phyloP scores from a whole-genome alignment of 1,140 invertebrate genomes.

The Calycopis cecrops region DNA sequence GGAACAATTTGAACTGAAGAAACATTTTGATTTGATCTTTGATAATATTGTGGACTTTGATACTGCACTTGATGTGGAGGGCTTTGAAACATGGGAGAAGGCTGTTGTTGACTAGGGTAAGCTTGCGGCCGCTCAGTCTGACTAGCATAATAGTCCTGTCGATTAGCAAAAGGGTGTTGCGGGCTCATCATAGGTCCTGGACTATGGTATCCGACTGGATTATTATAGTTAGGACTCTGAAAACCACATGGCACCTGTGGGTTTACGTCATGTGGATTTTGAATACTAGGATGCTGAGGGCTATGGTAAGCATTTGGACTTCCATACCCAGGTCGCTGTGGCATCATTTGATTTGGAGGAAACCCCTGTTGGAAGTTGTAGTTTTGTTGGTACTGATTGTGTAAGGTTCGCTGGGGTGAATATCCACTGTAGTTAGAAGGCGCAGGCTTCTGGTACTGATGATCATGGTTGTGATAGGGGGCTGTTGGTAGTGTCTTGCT shows the following conservation, averaged over 20 bases:
- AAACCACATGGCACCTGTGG: conserved; percentile 49
- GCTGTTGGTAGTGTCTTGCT: conserved; percentile 37
- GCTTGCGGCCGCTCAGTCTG: conserved; percentile 52
- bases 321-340: conserved; percentile 43
- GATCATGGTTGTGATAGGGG: conserved; percentile 63
- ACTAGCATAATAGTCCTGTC: conserved; percentile 55
- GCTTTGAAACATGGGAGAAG: conserved; percentile 50
- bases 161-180: conserved; percentile 39
- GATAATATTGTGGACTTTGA: conserved; percentile 55
- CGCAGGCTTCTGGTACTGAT: conserved; percentile 67
- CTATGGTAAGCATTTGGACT: conserved; percentile 59
- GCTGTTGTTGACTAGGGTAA: conserved; percentile 59
- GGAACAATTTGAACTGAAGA: too few relatives aligned
- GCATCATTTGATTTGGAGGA: conserved; percentile 48
- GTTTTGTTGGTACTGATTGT: conserved; percentile 52
- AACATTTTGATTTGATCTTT: conserved; percentile 40
- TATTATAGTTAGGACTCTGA: conserved; percentile 58
- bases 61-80: conserved; percentile 62
- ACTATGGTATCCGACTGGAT: conserved; percentile 60
- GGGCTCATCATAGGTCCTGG: conserved; percentile 64
- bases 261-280: conserved; percentile 52
- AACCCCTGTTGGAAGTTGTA: conserved; percentile 60
- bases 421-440: conserved; percentile 57
- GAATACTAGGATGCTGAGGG: conserved; percentile 57
- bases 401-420: conserved; percentile 50